These are phyloP conservation scores for Gopherus evgoodei DNA, from an alignment of 2,113 vertebrate genomes.

Conservation along the genomic window DNA sequence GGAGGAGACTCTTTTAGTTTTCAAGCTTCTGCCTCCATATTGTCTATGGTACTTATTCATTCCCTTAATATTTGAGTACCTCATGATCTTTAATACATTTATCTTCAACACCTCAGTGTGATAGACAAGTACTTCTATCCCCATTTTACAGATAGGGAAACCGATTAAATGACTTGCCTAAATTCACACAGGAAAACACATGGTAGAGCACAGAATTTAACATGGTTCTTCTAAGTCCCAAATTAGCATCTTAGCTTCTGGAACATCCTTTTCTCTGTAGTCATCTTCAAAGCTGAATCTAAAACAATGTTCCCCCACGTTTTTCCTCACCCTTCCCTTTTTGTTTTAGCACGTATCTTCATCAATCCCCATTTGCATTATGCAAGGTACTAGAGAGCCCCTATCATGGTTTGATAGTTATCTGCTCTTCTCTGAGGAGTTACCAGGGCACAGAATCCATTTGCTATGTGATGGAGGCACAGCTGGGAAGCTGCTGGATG, in stretches of 20 bases:
- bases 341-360: fast-evolving
- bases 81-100: neutral
- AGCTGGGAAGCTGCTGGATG: neutral
- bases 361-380: neutral
- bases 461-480: neutral
- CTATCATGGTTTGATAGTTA: neutral
- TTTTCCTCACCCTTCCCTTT: neutral
- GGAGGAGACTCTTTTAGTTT: neutral
- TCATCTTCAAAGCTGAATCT: neutral
- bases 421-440: neutral
- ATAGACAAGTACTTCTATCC: neutral
- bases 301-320: neutral
- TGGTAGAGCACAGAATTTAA: neutral
- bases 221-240: neutral
- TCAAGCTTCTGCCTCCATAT: neutral
- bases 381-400: neutral
- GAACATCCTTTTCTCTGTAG: neutral
- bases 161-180: neutral
- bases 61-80: neutral
- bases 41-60: neutral
- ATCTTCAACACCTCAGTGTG: neutral
- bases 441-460: neutral
- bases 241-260: neutral
- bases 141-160: neutral
- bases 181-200: neutral